A percentile compares a stretch with the other conserved stretches of the same genome.
Conservation (phyloP, 1,140 invertebrate species). For the Drosophila guanche region DNA sequence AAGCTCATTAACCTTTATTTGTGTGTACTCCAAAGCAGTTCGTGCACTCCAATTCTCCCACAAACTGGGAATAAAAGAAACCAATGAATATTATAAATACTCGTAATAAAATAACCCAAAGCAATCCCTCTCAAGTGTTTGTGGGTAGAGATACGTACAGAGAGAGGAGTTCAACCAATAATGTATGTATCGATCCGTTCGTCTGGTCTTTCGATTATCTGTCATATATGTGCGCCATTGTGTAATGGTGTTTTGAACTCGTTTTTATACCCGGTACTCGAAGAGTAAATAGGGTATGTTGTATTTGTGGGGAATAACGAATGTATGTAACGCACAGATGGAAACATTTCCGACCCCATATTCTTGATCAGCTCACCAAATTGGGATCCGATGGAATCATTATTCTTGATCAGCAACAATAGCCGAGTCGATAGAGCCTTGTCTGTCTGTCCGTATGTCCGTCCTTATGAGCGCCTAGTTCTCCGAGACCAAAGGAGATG, state of each 20-base stretch:
- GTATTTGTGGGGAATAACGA: too few relatives aligned
- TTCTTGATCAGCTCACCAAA: too few relatives aligned
- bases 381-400: too few relatives aligned
- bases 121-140: slow-evolving; percentile 34
- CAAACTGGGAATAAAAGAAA: slow-evolving; percentile 3
- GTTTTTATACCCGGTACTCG: slow-evolving; percentile 20
- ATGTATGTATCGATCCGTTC: slow-evolving; percentile 35
- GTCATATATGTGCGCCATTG: slow-evolving; percentile 72
- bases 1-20: slow-evolving; percentile 78
- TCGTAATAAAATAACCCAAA: slow-evolving; percentile 33
- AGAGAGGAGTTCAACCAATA: slow-evolving; percentile 18
- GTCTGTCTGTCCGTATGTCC: too few relatives aligned
- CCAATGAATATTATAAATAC: slow-evolving; percentile 20
- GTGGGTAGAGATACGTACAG: slow-evolving; percentile 19
- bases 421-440: too few relatives aligned
- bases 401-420: too few relatives aligned
- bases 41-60: slow-evolving; percentile 45
- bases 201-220: slow-evolving; percentile 48
- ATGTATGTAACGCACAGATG: too few relatives aligned
- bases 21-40: slow-evolving; percentile 45
- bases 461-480: too few relatives aligned
- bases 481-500: too few relatives aligned
- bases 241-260: slow-evolving; percentile 36
- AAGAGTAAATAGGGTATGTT: too few relatives aligned
- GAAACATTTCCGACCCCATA: too few relatives aligned